Percentiles rank a stretch among this genome's conserved stretches.
These are phyloP conservation scores for Eustalomyia histrio DNA, from an alignment of 2,888 invertebrate species.

Conservation along the genomic window DNA sequence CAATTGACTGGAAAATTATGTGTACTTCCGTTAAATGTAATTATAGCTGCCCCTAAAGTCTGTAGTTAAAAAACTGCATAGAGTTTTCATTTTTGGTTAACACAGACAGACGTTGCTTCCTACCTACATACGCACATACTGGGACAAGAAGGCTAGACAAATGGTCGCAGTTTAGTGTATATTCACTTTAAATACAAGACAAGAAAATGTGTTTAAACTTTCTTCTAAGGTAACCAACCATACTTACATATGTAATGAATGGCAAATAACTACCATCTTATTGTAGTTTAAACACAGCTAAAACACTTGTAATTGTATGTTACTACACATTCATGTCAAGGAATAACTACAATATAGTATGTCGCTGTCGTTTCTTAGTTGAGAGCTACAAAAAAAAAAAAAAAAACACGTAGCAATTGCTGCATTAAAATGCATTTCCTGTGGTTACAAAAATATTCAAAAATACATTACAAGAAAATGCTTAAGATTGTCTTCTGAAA, in stretches of 20 bases:
- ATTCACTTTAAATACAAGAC: not conserved
- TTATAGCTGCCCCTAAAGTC: conserved; percentile 62
- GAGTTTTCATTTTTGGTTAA: conserved; percentile 49
- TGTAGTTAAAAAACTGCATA: not conserved
- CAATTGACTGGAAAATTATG: conserved; percentile 67
- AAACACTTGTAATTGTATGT: conserved; percentile 15
- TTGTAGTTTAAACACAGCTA: conserved; percentile 19
- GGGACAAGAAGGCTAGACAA: conserved; percentile 10
- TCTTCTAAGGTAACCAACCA: conserved; percentile 24
- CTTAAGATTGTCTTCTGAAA: not conserved
- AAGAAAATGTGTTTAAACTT: conserved; percentile 32
- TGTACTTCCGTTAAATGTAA: conserved; percentile 68
- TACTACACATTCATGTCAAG: not conserved
- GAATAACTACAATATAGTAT: too few relatives aligned
- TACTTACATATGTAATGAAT: conserved; percentile 1
- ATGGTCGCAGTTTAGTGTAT: not conserved
- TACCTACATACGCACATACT: not conserved
- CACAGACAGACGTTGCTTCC: conserved; percentile 40
- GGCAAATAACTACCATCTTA: not conserved
- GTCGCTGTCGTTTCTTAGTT: not conserved
- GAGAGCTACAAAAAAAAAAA: too few relatives aligned
- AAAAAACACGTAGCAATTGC: conserved; percentile 60
- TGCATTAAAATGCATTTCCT: conserved; percentile 64
- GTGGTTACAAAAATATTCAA: conserved; percentile 37
- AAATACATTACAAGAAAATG: not conserved